Base-by-base conservation (phyloP, 2,888 invertebrate species). In the Thera obeliscata region DNA sequence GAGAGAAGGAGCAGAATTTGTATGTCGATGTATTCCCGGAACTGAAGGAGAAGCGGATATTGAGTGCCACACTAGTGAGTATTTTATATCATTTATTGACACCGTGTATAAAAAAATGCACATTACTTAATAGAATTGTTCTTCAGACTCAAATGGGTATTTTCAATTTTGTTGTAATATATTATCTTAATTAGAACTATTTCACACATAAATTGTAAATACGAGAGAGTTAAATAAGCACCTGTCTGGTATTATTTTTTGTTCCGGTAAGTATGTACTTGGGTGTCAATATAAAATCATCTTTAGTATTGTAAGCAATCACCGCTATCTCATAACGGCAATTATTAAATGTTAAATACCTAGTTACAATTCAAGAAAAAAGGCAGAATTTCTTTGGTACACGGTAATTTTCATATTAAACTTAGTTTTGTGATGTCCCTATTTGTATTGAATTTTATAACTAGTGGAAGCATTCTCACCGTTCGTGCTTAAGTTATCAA, bases 1-100 rank as follows among this genome's bases (percentile, higher is more conserved):
- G 74, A 95, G 97, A 76, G 96, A 97, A 88, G 96, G 97, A 73
- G 96, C 96, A 71, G 96, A 96, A 81, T 98, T 97, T 93, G 96
- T 97, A 49, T 97, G 97, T 90, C 95, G 96, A 82, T 97, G 97
- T 88, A 95, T 96, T 74, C 95, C 96, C 64, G 97, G 97, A 74
- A 96, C 95, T 62, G 95, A 95, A 85, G 96, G 96, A 76, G 94
- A 95, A 77, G 96, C 97, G 49, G 95, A 96, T 79, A 90, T 95
- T 78, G 96, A 96, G 83, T 97, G 97, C 92, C 94, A 94, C 74
- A 91, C 93, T 76, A 93, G 93, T 93, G 85, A 93, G 93, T 93
- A 89, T 74, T 76, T 55, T 50, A 43, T 63, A 46, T 3, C 64
- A 56, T 61, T 69, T 78, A 71, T 77, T 74, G 76, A 79, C 91